These are phyloP conservation scores for Micromesistius poutassou DNA, from an alignment of 2,797 vertebrate genomes.

Conservation along the genomic window DNA sequence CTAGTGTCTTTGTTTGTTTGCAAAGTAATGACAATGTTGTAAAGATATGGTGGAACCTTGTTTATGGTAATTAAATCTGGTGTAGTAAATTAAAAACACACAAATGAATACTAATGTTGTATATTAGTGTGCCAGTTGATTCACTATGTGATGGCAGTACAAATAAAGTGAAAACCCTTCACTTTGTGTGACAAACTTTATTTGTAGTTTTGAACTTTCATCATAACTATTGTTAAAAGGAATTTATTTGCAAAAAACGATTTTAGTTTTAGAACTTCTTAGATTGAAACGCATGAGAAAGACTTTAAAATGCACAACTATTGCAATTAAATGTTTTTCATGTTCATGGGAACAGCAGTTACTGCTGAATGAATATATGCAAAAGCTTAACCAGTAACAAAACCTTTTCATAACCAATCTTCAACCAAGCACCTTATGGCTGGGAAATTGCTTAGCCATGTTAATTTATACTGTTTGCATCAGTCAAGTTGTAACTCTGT, in stretches of 20 bases:
- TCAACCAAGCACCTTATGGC: background rate
- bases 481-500: background rate
- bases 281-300: background rate
- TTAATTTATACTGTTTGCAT: background rate
- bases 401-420: background rate
- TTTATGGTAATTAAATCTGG: background rate
- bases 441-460: too few species aligned
- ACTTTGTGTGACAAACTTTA: background rate
- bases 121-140: background rate
- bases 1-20: conserved; percentile 46
- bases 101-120: background rate
- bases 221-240: background rate
- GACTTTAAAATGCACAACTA: background rate
- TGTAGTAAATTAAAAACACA: background rate
- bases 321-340: background rate
- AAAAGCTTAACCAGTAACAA: background rate
- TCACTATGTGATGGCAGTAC: background rate
- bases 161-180: background rate
- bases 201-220: background rate
- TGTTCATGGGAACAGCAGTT: background rate
- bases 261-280: background rate
- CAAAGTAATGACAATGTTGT: background rate
- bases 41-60: background rate
- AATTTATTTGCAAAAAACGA: background rate
- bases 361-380: background rate